Conservation (phyloP, 2,797 vertebrate species). For the Anas acuta region DNA sequence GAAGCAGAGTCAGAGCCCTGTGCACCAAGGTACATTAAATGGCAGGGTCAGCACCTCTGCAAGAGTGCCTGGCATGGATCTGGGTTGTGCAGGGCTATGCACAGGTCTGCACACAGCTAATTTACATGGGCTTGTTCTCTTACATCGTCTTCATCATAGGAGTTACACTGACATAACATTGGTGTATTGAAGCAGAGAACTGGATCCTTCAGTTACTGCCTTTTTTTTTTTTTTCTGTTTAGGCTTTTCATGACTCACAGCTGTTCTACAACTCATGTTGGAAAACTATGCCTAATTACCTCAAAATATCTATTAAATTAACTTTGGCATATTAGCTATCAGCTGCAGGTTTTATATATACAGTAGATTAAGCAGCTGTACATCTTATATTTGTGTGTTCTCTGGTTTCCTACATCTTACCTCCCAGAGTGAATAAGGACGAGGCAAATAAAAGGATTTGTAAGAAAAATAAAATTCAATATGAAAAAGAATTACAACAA, state of each 20-base stretch:
- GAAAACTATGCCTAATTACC: constrained; percentile 58
- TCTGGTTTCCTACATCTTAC: not conserved
- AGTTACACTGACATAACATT: not conserved
- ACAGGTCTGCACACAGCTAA: not conserved
- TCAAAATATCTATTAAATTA: constrained; percentile 63
- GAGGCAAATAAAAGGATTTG: constrained; percentile 15
- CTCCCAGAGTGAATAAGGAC: constrained; percentile 33
- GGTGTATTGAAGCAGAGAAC: not conserved
- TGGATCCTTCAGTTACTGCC: not conserved
- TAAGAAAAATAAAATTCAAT: constrained; percentile 25
- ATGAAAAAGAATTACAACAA: not conserved
- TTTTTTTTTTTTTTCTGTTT: not conserved
- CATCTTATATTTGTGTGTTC: not conserved
- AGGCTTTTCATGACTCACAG: not conserved
- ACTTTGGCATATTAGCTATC: not conserved
- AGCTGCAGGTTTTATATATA: constrained; percentile 34
- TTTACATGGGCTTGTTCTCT: not conserved
- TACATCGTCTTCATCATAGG: not conserved
- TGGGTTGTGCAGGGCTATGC: not conserved
- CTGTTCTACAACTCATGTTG: constrained; percentile 8
- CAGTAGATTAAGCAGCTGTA: constrained; percentile 40
- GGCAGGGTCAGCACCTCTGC: not conserved
- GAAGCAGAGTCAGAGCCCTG: not conserved
- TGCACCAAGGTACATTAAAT: not conserved
- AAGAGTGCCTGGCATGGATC: not conserved